Percentiles rank a stretch among this genome's conserved stretches.
Evolutionary conservation across 2,888 invertebrate genomes (phyloP).

Genomic region (Lasioglossum figueresi): DNA sequence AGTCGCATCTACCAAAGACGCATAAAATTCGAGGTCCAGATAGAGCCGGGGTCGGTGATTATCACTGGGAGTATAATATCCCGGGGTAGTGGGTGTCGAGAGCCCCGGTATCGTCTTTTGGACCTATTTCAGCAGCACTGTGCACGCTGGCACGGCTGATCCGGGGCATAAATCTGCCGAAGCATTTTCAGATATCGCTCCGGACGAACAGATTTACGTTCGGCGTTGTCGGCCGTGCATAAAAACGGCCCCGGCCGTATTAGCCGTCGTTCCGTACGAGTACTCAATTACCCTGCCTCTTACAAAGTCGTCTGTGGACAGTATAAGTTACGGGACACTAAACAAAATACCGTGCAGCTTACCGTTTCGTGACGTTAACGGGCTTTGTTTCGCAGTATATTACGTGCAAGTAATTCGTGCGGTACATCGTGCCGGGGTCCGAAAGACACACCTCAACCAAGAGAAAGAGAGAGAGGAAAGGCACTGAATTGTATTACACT

Average conservation of each 20-base stretch:
- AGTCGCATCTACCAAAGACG: neutral
- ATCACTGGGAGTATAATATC: neutral
- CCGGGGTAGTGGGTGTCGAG: neutral
- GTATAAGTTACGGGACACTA: slow-evolving; percentile 56
- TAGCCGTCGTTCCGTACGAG: slow-evolving; percentile 46
- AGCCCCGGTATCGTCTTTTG: neutral
- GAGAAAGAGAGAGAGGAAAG: neutral
- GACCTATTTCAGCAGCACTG: neutral
- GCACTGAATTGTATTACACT: slow-evolving; percentile 41
- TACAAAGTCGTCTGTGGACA: slow-evolving; percentile 51
- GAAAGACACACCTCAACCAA: slow-evolving; percentile 25
- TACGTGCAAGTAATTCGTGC: slow-evolving; percentile 57
- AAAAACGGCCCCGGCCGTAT: slow-evolving; percentile 43
- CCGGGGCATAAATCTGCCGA: slow-evolving; percentile 38
- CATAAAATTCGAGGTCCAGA: neutral
- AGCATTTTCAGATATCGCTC: slow-evolving; percentile 47
- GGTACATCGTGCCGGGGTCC: slow-evolving; percentile 31
- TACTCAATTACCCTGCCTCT: slow-evolving; percentile 52
- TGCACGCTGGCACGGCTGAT: slow-evolving; percentile 26
- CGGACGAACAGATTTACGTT: slow-evolving; percentile 53
- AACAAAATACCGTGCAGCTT: slow-evolving; percentile 49
- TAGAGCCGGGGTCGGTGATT: neutral
- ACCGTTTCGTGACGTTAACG: slow-evolving; percentile 56
- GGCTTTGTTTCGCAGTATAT: slow-evolving; percentile 59
- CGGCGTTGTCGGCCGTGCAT: slow-evolving; percentile 21